Conservation (phyloP, 1,140 invertebrate genomes). For the Bombus confusus region DNA sequence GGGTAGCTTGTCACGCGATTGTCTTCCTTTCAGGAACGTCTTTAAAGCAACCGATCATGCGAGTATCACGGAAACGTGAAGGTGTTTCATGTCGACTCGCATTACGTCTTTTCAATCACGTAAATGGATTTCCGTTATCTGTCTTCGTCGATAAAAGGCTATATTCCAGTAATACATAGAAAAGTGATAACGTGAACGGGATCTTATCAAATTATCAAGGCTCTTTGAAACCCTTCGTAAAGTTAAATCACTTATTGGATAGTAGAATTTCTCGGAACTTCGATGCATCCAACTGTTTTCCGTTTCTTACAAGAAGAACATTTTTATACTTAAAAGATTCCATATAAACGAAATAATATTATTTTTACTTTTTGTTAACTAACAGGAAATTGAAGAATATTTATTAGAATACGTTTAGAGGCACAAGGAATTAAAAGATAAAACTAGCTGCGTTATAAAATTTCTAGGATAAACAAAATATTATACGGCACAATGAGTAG, state of each 20-base stretch:
- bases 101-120: conserved; percentile 27
- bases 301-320: too few species aligned
- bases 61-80: conserved; percentile 42
- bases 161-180: background rate
- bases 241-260: background rate
- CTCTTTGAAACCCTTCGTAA: background rate
- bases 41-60: conserved; percentile 64
- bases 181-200: too few species aligned
- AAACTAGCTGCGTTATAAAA: too few species aligned
- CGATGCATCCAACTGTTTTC: too few species aligned
- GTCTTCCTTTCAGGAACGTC: conserved; percentile 54
- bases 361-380: too few species aligned
- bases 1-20: conserved; percentile 62
- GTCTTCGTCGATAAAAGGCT: conserved; percentile 29
- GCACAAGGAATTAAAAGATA: background rate
- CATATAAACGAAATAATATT: too few species aligned
- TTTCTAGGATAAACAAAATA: background rate
- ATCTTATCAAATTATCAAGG: background rate
- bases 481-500: background rate
- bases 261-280: background rate
- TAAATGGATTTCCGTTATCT: conserved; percentile 23
- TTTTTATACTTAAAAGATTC: too few species aligned
- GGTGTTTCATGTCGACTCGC: background rate
- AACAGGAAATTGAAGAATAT: background rate
- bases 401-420: background rate